These are phyloP conservation scores for Apis cerana DNA, from an alignment of 1,140 invertebrate genomes.

Conservation along the genomic window DNA sequence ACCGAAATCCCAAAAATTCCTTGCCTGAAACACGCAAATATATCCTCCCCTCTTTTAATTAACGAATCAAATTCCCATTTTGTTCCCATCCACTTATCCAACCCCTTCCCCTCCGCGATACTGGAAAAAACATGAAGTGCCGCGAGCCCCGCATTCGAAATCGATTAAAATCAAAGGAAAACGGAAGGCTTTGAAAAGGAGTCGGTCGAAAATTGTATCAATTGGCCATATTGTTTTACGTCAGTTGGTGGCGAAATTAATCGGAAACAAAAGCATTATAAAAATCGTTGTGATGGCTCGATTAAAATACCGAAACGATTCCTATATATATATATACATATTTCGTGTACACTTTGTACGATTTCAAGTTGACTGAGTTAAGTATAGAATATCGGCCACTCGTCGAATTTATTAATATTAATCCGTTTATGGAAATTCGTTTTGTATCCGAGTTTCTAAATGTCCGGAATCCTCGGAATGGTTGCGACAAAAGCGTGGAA, in stretches of 20 bases:
- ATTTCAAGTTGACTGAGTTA: background rate
- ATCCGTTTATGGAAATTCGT: background rate
- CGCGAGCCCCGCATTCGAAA: background rate
- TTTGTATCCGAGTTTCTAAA: background rate
- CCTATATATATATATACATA: background rate
- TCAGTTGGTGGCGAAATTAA: conserved; percentile 19
- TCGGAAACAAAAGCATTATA: conserved; percentile 18
- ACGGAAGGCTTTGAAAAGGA: background rate
- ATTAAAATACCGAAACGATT: background rate
- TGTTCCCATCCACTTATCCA: background rate
- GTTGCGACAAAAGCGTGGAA: background rate
- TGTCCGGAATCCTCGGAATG: background rate
- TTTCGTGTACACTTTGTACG: background rate
- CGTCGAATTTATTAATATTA: conserved; percentile 4
- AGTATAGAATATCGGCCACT: background rate
- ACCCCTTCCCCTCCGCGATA: no score
- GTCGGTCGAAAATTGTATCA: background rate
- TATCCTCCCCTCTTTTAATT: background rate
- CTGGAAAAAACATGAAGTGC: background rate
- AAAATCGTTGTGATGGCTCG: background rate
- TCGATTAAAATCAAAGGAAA: conserved; percentile 18
- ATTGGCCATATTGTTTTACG: conserved; percentile 5
- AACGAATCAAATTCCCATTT: background rate
- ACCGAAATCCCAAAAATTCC: background rate
- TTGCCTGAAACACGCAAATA: background rate